These are phyloP conservation scores for Drosophila mayri DNA, from an alignment of 1,140 invertebrate species.

Conservation along the genomic window DNA sequence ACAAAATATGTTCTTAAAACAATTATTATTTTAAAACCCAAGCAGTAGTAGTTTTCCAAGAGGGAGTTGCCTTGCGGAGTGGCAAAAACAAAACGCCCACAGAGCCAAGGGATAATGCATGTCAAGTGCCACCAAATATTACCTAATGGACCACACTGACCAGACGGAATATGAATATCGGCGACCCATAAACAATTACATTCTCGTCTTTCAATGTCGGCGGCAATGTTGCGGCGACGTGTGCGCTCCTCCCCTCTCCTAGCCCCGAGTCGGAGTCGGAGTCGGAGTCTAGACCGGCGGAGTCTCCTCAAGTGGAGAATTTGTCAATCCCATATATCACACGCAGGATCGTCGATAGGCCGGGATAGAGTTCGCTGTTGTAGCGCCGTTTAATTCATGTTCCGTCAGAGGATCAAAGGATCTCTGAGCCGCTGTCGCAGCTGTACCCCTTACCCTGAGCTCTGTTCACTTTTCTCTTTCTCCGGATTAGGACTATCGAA, in stretches of 20 bases:
- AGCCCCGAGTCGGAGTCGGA: background rate
- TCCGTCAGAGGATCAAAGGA: constrained; percentile 80
- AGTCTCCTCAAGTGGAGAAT: constrained; percentile 75
- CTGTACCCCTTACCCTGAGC: constrained; percentile 27
- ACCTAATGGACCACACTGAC: constrained; percentile 81
- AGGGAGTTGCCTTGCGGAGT: constrained; percentile 46
- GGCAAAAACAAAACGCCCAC: constrained; percentile 66
- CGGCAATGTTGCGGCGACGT: constrained; percentile 71
- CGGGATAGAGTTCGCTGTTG: constrained; percentile 38
- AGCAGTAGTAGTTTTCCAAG: background rate
- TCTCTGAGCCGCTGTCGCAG: constrained; percentile 55
- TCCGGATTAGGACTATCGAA: constrained; percentile 1
- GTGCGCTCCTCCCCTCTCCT: constrained; percentile 15
- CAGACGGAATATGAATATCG: constrained; percentile 36
- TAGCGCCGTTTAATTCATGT: constrained; percentile 82
- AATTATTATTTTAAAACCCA: too few species aligned
- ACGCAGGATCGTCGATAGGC: constrained; percentile 58
- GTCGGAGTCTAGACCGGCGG: constrained; percentile 65
- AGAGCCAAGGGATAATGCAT: constrained; percentile 38
- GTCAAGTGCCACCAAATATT: constrained; percentile 71
- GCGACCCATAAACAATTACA: constrained; percentile 60
- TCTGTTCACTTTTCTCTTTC: constrained; percentile 19
- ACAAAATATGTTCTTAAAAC: background rate
- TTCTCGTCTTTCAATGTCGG: constrained; percentile 73
- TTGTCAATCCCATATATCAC: constrained; percentile 81